Evolutionary conservation across 2,888 invertebrate species (phyloP).

Genomic region (Melanchra persicariae): DNA sequence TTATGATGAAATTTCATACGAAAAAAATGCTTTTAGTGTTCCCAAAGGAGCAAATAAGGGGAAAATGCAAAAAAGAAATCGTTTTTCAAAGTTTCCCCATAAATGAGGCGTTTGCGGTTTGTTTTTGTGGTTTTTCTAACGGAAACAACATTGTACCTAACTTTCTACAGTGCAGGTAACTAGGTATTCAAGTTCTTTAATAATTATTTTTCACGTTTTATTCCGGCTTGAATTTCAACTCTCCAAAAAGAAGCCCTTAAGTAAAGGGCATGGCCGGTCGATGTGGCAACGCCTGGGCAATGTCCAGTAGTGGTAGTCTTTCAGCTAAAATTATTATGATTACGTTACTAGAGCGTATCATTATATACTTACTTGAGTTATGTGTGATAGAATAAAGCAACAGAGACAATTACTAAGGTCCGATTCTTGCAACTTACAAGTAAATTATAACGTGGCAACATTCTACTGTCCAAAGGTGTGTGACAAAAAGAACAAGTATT

Average conservation of each 20-base stretch:
- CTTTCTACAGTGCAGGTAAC: not conserved
- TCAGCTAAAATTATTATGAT: not conserved
- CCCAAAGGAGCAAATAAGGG: constrained; percentile 11
- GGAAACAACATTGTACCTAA: not conserved
- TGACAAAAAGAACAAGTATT: constrained; percentile 29
- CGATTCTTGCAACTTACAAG: not conserved
- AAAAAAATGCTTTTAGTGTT: constrained; percentile 30
- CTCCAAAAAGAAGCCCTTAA: not conserved
- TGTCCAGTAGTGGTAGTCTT: not conserved
- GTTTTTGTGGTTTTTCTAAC: not conserved
- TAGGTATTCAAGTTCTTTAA: no score
- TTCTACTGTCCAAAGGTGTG: constrained; percentile 24
- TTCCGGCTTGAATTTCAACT: not conserved
- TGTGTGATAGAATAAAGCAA: not conserved
- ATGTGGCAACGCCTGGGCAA: not conserved
- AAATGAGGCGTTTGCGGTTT: not conserved
- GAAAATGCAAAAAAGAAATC: constrained; percentile 21
- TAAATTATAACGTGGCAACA: constrained; percentile 17
- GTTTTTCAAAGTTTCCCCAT: constrained; percentile 11
- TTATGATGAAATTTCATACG: constrained; percentile 33
- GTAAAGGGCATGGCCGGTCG: no score
- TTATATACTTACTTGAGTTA: not conserved
- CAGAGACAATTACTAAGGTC: not conserved
- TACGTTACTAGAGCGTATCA: not conserved
- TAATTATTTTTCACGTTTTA: no score